phyloP scores from a whole-genome alignment of 2,113 vertebrate genomes.

The Erpornis zantholeuca region DNA sequence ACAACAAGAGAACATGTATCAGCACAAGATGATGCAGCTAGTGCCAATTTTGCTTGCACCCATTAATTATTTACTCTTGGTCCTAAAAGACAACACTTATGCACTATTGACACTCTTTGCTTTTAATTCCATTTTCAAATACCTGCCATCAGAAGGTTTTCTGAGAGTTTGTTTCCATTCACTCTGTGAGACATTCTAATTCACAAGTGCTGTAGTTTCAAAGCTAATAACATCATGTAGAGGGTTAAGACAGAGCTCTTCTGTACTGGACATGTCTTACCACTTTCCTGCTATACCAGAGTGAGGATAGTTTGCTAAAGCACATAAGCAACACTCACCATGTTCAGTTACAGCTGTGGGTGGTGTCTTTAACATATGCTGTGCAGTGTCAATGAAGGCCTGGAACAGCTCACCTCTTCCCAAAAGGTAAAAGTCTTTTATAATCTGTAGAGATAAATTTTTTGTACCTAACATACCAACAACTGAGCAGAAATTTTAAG shows the following conservation, averaged over 20 bases:
- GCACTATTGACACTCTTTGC: background rate
- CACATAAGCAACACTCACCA: slow-evolving; percentile 72
- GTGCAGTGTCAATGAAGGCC: slow-evolving; percentile 94
- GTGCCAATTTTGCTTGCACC: background rate
- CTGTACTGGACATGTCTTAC: background rate
- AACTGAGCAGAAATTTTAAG: background rate
- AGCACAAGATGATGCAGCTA: background rate
- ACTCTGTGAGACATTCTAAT: background rate
- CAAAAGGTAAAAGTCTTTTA: slow-evolving; percentile 97
- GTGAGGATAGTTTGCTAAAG: background rate
- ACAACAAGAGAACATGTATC: background rate
- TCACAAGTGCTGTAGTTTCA: background rate
- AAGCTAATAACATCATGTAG: background rate
- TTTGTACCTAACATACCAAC: background rate
- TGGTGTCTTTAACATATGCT: slow-evolving; percentile 95
- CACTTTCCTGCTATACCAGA: background rate
- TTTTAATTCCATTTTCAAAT: background rate
- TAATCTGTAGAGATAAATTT: slow-evolving; percentile 77
- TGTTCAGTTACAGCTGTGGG: slow-evolving; percentile 95
- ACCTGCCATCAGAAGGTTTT: background rate
- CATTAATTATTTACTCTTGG: background rate
- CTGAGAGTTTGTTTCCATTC: background rate
- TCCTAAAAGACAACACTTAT: background rate
- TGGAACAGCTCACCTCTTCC: slow-evolving; percentile 97
- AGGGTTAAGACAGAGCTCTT: background rate